Conservation (phyloP, 2,113 vertebrate genomes). For the Odontesthes bonariensis region DNA sequence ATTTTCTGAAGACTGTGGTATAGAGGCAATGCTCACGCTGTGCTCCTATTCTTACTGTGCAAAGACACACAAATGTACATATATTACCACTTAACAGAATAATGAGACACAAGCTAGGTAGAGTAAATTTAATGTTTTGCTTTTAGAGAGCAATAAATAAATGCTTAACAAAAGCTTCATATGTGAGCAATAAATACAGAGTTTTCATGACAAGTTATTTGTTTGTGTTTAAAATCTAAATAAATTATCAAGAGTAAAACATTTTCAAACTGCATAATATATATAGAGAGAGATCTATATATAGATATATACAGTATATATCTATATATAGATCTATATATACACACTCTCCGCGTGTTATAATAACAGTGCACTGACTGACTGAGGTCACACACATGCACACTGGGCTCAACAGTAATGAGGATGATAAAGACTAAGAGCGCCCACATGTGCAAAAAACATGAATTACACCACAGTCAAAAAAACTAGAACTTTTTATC, state of each 20-base stretch:
- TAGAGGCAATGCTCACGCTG: background rate
- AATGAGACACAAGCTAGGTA: background rate
- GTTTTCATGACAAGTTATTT: too few relatives aligned
- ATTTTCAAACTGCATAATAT: too few relatives aligned
- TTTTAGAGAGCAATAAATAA: background rate
- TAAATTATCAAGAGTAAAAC: too few relatives aligned
- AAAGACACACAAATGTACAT: fast-evolving
- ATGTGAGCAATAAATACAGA: too few relatives aligned
- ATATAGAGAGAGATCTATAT: too few relatives aligned
- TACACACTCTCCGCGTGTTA: background rate
- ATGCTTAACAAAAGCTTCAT: background rate
- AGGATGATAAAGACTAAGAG: slow-evolving; percentile 31
- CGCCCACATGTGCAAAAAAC: slow-evolving; percentile 59
- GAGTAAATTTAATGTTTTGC: background rate
- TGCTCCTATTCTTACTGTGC: background rate
- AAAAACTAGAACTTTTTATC: too few relatives aligned
- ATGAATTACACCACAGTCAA: slow-evolving; percentile 22
- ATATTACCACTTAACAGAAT: background rate
- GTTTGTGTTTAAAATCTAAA: too few relatives aligned
- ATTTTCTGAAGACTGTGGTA: background rate
- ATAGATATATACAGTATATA: too few relatives aligned
- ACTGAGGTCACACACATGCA: background rate
- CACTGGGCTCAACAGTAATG: background rate
- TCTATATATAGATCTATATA: too few relatives aligned
- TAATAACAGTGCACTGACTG: background rate